A percentile compares a stretch with the other conserved stretches of the same genome.
Evolutionary conservation across 2,113 vertebrate genomes (phyloP).

Genomic region (Sander lucioperca): DNA sequence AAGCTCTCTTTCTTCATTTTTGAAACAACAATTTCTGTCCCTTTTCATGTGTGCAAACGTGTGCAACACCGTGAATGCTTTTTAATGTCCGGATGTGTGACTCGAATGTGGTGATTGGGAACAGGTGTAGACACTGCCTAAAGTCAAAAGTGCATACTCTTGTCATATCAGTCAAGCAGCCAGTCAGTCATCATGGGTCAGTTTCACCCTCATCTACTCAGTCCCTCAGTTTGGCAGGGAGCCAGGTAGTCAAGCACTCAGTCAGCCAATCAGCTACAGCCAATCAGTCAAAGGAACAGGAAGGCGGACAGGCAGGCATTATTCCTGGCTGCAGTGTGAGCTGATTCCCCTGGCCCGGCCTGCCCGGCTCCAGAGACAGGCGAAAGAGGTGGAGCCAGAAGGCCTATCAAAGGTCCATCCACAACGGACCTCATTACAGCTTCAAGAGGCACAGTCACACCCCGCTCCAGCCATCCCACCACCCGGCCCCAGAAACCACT

Average conservation of each 20-base stretch:
- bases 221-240: not conserved
- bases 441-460: constrained; percentile 61
- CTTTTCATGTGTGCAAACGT: not conserved
- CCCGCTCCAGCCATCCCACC: constrained; percentile 62
- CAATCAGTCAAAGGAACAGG: constrained; percentile 15
- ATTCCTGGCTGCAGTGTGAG: constrained; percentile 40
- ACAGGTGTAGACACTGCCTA: not conserved
- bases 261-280: constrained; percentile 6
- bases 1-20: not conserved
- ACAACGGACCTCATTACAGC: constrained; percentile 71
- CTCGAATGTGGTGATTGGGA: not conserved
- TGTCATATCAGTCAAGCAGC: not conserved
- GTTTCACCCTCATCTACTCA: not conserved
- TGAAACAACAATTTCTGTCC: not conserved
- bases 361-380: constrained; percentile 13
- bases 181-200: not conserved
- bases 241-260: not conserved
- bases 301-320: constrained; percentile 4
- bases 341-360: constrained; percentile 14
- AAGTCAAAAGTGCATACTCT: not conserved
- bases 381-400: constrained; percentile 49
- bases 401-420: constrained; percentile 68
- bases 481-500: constrained; percentile 38
- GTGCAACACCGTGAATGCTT: not conserved
- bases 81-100: not conserved